phyloP scores from a whole-genome alignment of 1,140 invertebrate genomes.

The Atta texana region DNA sequence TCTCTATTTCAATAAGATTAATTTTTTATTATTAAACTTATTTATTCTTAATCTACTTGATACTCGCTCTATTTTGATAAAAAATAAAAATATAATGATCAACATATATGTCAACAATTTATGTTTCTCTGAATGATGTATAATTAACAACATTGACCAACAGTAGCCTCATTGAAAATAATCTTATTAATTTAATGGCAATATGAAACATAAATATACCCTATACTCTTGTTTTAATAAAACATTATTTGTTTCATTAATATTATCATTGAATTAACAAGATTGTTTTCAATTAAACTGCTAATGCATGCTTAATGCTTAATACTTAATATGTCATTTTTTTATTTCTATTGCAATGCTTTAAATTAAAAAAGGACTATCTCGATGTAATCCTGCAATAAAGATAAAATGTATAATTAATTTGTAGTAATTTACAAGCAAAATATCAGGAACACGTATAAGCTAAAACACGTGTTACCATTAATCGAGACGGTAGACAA shows the following conservation, averaged over 20 bases:
- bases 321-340: no score
- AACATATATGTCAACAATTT: background rate
- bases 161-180: no score
- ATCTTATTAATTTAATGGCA: no score
- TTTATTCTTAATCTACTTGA: background rate
- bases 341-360: background rate
- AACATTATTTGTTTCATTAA: no score
- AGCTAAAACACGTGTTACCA: conserved; percentile 46
- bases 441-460: conserved; percentile 8
- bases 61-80: background rate
- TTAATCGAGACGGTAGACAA: conserved; percentile 21
- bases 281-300: no score
- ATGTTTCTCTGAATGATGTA: background rate
- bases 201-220: no score
- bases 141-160: no score
- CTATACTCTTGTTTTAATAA: no score
- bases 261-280: no score
- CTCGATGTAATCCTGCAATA: background rate
- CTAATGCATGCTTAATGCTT: no score
- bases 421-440: background rate
- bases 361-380: background rate
- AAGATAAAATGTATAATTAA: conserved; percentile 24
- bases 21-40: background rate
- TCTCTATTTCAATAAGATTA: background rate
- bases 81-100: background rate